Evolutionary conservation across 2,888 invertebrate genomes (phyloP), one percentile per base, ranked within the genome.

Genomic region (Spilosoma lubricipeda): DNA sequence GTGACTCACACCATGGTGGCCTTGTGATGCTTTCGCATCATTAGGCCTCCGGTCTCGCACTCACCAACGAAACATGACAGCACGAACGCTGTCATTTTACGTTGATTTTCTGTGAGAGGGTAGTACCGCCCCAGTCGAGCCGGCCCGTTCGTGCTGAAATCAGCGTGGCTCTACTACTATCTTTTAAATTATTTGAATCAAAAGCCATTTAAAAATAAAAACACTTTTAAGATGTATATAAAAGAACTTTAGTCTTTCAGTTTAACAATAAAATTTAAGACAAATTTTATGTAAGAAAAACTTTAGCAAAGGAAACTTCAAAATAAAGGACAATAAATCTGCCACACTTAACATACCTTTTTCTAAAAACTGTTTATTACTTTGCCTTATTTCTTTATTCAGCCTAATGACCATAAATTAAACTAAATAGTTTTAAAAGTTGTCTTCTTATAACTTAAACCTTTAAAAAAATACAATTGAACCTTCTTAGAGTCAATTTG

Each of bases 401-500:
- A 36, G 75, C 80, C 74, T 82, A 81, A 81, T 81, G 75, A 75
- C 71, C 80, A 84, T 85, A 85, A 77, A 79, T 83, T 72, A 66
- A 69, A 33, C 67, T 67, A 65, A 74, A 77, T 70, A 73, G 70
- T 70, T 69, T 56, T 9, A 65, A 64, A 65, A 69, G 65, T 27
- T 77, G 45, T 42, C 70, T 65, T 63, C 72, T 71, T 70, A 68
- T 48, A 71, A 36, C 73, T 76, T 74, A 74, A 77, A 56, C 64
- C n/a, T 75, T 36, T n/a, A 36, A 27, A 71, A 64, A 82, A 85
- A 76, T 72, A 82, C 84, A 83, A 81, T 82, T 67, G 76, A 71
- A 72, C 80, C 79, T 88, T 80, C 69, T 79, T 81, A 92, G 87
- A 92, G 91, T 85, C 86, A 88, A 95, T 95, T 93, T 87, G 94